These are phyloP conservation scores for Leptarthrus brevirostris DNA, from an alignment of 2,888 invertebrate genomes.

Conservation along the genomic window DNA sequence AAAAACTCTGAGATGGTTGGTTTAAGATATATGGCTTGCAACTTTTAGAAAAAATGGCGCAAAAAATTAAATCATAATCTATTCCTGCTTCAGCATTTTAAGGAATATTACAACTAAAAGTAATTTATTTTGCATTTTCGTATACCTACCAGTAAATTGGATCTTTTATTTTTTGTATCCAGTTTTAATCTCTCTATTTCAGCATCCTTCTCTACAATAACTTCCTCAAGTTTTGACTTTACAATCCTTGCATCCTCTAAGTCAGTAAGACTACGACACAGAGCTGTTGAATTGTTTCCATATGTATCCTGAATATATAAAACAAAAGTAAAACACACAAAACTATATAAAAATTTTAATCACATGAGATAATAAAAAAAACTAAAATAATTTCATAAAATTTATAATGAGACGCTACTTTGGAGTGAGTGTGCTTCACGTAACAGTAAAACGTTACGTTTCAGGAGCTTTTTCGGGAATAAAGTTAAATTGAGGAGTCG, in stretches of 20 bases:
- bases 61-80: too few species aligned
- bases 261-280: conserved; percentile 60
- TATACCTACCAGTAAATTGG: conserved; percentile 62
- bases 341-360: neutral
- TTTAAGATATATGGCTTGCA: too few species aligned
- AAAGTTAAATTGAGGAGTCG: conserved; percentile 16
- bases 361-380: neutral
- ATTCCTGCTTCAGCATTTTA: too few species aligned
- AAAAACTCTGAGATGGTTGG: too few species aligned
- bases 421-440: conserved; percentile 25
- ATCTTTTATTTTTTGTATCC: conserved; percentile 64
- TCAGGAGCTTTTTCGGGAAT: conserved; percentile 37
- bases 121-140: too few species aligned
- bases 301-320: conserved; percentile 23
- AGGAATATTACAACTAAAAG: too few species aligned
- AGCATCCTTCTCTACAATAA: conserved; percentile 68
- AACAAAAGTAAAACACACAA: conserved; percentile 1
- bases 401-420: conserved; percentile 1
- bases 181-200: conserved; percentile 70
- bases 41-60: too few species aligned
- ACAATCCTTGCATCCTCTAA: conserved; percentile 56
- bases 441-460: conserved; percentile 39
- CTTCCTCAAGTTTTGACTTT: conserved; percentile 66
- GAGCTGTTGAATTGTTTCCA: conserved; percentile 55
- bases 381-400: conserved; percentile 6